Evolutionary conservation across 1,140 invertebrate species (phyloP).

Genomic region (Nephotettix cincticeps): DNA sequence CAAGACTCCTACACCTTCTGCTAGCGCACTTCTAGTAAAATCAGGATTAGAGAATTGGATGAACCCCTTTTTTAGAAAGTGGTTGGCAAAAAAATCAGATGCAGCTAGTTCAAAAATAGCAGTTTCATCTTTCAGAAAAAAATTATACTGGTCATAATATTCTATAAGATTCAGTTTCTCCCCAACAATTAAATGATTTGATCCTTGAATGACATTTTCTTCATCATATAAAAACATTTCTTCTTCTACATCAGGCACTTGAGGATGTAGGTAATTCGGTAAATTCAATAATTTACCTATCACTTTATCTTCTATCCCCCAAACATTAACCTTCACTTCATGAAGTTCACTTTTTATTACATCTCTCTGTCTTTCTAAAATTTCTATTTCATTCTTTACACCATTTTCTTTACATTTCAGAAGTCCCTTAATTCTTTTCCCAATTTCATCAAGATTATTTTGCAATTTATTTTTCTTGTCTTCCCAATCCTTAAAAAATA

Average conservation of each 20-base stretch:
- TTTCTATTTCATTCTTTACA: conserved; percentile 49
- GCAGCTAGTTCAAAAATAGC: conserved; percentile 63
- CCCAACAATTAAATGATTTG: conserved; percentile 59
- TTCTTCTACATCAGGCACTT: conserved; percentile 52
- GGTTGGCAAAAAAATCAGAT: conserved; percentile 53
- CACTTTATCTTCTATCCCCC: conserved; percentile 60
- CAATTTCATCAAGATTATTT: conserved; percentile 46
- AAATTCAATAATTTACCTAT: conserved; percentile 57
- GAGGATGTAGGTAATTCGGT: conserved; percentile 63
- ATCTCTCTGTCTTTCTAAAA: conserved; percentile 53
- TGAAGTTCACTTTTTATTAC: conserved; percentile 60
- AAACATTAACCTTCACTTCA: conserved; percentile 54
- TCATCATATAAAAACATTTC: conserved; percentile 46
- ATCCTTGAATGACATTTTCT: conserved; percentile 41
- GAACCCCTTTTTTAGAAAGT: conserved; percentile 52
- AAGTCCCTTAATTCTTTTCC: conserved; percentile 36
- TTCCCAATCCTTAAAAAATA: conserved; percentile 51
- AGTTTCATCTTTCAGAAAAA: conserved; percentile 61
- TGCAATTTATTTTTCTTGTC: conserved; percentile 49
- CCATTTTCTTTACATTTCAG: conserved; percentile 45
- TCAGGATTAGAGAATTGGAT: conserved; percentile 62
- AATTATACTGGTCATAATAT: conserved; percentile 57
- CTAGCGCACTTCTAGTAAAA: conserved; percentile 62
- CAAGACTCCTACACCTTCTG: conserved; percentile 64
- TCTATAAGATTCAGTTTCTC: conserved; percentile 54